Evolutionary conservation across 1,140 invertebrate genomes (phyloP).

Genomic region (Zeugodacus cucurbitae): DNA sequence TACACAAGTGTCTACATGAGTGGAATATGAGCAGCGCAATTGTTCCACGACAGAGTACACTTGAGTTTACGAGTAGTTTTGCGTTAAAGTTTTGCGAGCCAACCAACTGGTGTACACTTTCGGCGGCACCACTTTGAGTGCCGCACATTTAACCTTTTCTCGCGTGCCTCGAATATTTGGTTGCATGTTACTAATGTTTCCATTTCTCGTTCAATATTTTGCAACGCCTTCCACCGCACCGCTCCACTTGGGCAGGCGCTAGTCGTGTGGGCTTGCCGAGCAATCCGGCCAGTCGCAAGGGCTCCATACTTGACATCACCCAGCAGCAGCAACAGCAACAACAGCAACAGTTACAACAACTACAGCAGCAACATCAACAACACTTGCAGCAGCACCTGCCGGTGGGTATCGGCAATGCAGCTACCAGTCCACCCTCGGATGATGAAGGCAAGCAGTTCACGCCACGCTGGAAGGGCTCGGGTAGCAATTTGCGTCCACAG

Average conservation of each 20-base stretch:
- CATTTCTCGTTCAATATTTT: neutral
- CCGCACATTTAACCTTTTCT: neutral
- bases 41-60: neutral
- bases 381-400: slow-evolving; percentile 47
- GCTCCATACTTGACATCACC: slow-evolving; percentile 56
- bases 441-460: slow-evolving; percentile 59
- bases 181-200: neutral
- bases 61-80: neutral
- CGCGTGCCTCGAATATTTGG: neutral
- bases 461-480: slow-evolving; percentile 64
- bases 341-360: slow-evolving; percentile 47
- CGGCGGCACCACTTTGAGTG: neutral
- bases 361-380: neutral
- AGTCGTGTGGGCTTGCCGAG: slow-evolving; percentile 61
- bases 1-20: neutral
- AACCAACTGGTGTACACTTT: neutral
- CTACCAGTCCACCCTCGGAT: slow-evolving; percentile 67
- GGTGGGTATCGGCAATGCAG: slow-evolving; percentile 59
- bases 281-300: slow-evolving; percentile 60
- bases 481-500: slow-evolving; percentile 62
- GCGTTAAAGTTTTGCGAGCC: neutral
- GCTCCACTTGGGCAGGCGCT: slow-evolving; percentile 48
- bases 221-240: neutral
- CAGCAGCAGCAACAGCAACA: slow-evolving; percentile 57
- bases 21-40: neutral